These are phyloP conservation scores for Asarcornis scutulata DNA, from an alignment of 2,113 vertebrate species.

Conservation along the genomic window DNA sequence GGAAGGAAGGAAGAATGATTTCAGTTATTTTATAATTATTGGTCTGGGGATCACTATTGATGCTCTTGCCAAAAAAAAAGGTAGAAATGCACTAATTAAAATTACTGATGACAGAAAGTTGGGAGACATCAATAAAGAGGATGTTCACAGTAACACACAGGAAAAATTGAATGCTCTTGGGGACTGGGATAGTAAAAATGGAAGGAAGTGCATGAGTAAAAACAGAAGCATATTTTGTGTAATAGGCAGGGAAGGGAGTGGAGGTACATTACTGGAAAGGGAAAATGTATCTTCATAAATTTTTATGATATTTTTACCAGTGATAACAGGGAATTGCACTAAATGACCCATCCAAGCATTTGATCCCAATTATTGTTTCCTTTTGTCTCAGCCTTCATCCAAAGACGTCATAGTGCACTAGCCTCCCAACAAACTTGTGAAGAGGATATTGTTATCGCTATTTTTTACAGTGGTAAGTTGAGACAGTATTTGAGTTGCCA, in stretches of 20 bases:
- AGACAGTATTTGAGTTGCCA: background rate
- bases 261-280: background rate
- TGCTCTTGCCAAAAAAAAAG: conserved; percentile 29
- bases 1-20: background rate
- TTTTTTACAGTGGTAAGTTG: background rate
- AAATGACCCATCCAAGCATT: background rate
- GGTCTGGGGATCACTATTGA: background rate
- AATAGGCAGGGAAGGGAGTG: background rate
- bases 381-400: background rate
- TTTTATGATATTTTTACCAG: background rate
- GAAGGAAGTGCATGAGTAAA: background rate
- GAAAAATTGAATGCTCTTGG: background rate
- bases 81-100: conserved; percentile 9
- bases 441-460: background rate
- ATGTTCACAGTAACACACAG: background rate
- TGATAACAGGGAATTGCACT: background rate
- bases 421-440: background rate
- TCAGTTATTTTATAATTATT: conserved; percentile 8
- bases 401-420: background rate
- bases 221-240: background rate
- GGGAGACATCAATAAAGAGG: background rate
- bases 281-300: background rate
- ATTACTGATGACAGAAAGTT: conserved; percentile 23
- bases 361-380: background rate
- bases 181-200: background rate